Base-by-base conservation (phyloP, 2,888 invertebrate species). In the Drosophila anceps region DNA sequence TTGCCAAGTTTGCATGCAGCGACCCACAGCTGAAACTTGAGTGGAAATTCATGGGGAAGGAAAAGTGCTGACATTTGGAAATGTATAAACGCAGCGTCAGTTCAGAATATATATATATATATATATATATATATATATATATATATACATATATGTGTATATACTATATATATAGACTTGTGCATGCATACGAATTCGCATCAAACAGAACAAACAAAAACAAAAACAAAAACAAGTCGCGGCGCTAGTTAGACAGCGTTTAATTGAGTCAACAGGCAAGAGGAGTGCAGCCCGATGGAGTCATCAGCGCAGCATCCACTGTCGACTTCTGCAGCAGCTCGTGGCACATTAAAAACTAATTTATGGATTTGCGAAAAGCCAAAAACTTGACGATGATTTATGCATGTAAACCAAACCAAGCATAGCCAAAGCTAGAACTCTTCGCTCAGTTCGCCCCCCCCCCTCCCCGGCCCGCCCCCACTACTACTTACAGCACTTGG, bases 401-500 rank as follows among this genome's bases (percentile, higher is more conserved):
- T 87, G 78, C 72, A 73, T 71, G 70, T 43, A 53, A 55, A 37
- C 35, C 64, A 75, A 65, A 43, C 50, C 37, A 39, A 12, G 29
- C 48, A 24, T 18, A 27, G 29, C 37, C 44, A 33, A 12, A 15
- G 50, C 53, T 24, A 13, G 43, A 43, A 33, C 37, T n/a, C 54
- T 27, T 15, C 39, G 24, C 24, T 24, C n/a, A n/a, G n/a, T n/a
- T n/a, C n/a, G n/a, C 24, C 24, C 24, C 24, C 24, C 24, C 4
- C 24, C 24, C 24, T 24, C 24, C 4, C n/a, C n/a, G n/a, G n/a
- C 13, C 4, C 43, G 13, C 44, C 15, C 44, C 39, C 20, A n/a
- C n/a, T n/a, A 12, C 15, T 90, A 93, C 93, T 93, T 84, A 93
- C 93, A 93, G 78, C 67, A 92, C 82, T 68, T 78, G 84, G 20